Conservation (phyloP, 1,140 invertebrate genomes). For the Whitmania pigra region DNA sequence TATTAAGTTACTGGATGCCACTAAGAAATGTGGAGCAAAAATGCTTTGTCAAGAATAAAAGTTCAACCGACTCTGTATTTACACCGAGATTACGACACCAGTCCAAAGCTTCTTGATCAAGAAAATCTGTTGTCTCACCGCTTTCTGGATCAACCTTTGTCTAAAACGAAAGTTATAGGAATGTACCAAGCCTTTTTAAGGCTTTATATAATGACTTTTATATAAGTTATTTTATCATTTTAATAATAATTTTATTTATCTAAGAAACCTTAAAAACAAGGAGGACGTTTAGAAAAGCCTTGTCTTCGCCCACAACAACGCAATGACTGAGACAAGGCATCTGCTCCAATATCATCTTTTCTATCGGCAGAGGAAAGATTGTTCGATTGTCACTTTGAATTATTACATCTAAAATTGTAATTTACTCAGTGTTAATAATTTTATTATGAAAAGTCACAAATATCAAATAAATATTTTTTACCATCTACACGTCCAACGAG, state of each 20-base stretch:
- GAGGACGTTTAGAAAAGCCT: slow-evolving; percentile 69
- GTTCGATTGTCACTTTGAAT: slow-evolving; percentile 88
- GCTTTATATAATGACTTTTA: too few species aligned
- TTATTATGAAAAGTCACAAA: too few species aligned
- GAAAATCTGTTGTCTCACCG: slow-evolving; percentile 56
- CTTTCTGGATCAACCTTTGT: slow-evolving; percentile 55
- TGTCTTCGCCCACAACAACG: slow-evolving; percentile 69
- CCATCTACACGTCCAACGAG: slow-evolving; percentile 44
- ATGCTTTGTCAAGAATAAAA: too few species aligned
- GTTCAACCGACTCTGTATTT: too few species aligned
- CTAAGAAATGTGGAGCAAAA: too few species aligned
- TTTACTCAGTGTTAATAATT: too few species aligned
- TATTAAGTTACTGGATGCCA: too few species aligned
- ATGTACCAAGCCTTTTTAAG: too few species aligned
- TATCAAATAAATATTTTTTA: too few species aligned
- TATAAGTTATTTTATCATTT: too few species aligned
- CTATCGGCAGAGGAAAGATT: slow-evolving; percentile 70
- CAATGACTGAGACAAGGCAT: slow-evolving; percentile 63
- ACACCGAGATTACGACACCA: slow-evolving; percentile 50
- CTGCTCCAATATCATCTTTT: slow-evolving; percentile 62
- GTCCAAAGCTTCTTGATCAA: slow-evolving; percentile 52
- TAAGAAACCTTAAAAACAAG: slow-evolving; percentile 62
- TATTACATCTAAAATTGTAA: slow-evolving; percentile 54
- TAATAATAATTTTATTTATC: too few species aligned
- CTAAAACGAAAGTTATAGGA: slow-evolving; percentile 38